Evolutionary conservation across 2,113 vertebrate genomes (phyloP), one percentile per base, ranked within the genome.

Genomic region (Lepisosteus oculatus): DNA sequence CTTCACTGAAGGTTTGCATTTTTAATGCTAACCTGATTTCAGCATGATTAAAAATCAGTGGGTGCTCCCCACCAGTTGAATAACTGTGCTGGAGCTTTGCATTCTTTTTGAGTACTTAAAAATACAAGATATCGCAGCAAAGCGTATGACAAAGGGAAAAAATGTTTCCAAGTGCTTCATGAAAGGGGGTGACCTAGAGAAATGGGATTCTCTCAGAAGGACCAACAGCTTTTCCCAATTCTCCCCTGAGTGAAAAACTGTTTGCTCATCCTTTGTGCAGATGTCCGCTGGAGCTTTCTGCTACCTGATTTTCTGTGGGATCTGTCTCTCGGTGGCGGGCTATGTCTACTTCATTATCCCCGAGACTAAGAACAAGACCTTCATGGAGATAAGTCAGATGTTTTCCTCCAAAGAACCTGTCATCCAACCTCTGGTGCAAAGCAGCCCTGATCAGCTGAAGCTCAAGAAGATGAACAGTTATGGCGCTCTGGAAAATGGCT

Each of bases 301-400:
- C 77, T 96, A 96, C 80, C 83, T 96, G 84, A 83, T 96, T 70
- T 97, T 97, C 88, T 94, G 90, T 0, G 78, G 65, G 0, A 8
- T 96, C 77, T 96, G 93, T 78, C 63, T 92, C 47, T 81, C 88
- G 9, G 93, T 95, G 77, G 90, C 93, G 0, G 0, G 84, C 61
- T 96, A 95, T 0, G 77, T 93, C 47, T 87, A 90, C 83, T 73
- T 93, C 8, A 0, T 97, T 55, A 78, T 97, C 77, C 95, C 95
- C 0, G 95, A 97, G 83, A 97, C 95, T 74, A 95, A 87, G 86
- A 95, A 94, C 86, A 96, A 94, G 85, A 96, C 94, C 12, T 97
- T 97, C 61, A 73, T 95, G 91, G 95, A 97, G 85, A 97, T 97
- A 86, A 95, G 90, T 80, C 87, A 87, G 72, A 89, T 93, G 88